Evolutionary conservation across 2,113 vertebrate species (phyloP), one percentile per base, ranked within the genome.

Genomic region (Plecotus auritus): DNA sequence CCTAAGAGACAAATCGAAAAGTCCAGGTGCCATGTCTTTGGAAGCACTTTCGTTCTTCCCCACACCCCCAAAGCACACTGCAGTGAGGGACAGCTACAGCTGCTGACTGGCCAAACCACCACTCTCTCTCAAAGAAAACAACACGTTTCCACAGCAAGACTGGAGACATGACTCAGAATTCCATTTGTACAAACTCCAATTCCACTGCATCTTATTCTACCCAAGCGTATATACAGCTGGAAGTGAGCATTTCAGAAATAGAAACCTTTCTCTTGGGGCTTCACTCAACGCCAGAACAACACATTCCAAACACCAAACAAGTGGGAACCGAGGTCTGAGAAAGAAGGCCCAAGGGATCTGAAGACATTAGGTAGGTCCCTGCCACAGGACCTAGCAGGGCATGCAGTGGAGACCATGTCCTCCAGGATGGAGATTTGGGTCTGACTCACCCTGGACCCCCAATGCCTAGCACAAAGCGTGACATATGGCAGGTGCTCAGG

Each of bases 241-340:
- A 96, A 96, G 72, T 90, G 81, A 95, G 91, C 85, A 89, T 64
- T 95, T 96, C 96, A 97, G 94, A 97, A 97, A 97, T 87, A 97
- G 97, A 97, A 96, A 95, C 61, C 87, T 90, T 96, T 88, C 91
- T 96, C 96, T 72, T 88, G 93, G 94, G 96, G 74, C 74, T 97
- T 95, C 61, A 77, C 92, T 93, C 59, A 89, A 95, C 97, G 94
- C 45, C 92, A 97, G 69, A 97, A 96, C 81, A 96, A 35, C 95
- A 94, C 83, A 96, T 95, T 97, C 95, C 95, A 96, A 97, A 93
- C 32, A 92, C 88, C 90, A 80, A 92, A 92, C 92, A 96, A 97
- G 40, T 90, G 32, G 88, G 88, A 97, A 93, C 67, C 77, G 95
- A 94, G 56, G 72, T 51, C 88, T 76, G 28, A 94, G 69, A 74